Evolutionary conservation across 92 coral and sea anemone genomes (phyloP).

Genomic region (Phymanthus crucifer): DNA sequence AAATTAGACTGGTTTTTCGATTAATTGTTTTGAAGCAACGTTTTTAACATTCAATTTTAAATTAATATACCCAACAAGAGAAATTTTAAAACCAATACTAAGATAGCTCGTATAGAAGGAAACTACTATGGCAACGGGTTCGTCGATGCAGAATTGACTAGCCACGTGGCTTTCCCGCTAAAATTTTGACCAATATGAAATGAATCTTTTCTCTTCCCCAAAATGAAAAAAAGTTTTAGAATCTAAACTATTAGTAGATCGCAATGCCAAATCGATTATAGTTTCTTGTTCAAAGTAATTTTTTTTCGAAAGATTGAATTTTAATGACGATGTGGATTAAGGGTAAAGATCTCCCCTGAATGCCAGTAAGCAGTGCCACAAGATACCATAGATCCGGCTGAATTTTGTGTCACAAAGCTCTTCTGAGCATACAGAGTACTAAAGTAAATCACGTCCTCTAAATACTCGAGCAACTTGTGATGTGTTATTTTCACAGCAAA

Average conservation of each 20-base stretch:
- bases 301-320: no score
- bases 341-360: no score
- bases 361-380: neutral
- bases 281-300: no score
- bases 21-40: neutral
- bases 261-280: no score
- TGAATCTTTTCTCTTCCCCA: no score
- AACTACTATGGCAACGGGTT: neutral
- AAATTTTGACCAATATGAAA: neutral
- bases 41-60: neutral
- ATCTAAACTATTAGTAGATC: no score
- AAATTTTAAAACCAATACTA: neutral
- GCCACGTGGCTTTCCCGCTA: neutral
- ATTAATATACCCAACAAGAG: neutral
- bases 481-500: neutral
- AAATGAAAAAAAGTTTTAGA: no score
- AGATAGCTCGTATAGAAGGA: neutral
- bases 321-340: no score
- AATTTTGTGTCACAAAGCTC: constrained; percentile 1
- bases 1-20: neutral
- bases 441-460: neutral
- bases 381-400: neutral
- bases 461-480: neutral
- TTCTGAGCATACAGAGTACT: neutral
- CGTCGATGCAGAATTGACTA: neutral